Evolutionary conservation across 1,140 invertebrate species (phyloP), one percentile per base, ranked within the genome.

Genomic region (Metaphire vulgaris): DNA sequence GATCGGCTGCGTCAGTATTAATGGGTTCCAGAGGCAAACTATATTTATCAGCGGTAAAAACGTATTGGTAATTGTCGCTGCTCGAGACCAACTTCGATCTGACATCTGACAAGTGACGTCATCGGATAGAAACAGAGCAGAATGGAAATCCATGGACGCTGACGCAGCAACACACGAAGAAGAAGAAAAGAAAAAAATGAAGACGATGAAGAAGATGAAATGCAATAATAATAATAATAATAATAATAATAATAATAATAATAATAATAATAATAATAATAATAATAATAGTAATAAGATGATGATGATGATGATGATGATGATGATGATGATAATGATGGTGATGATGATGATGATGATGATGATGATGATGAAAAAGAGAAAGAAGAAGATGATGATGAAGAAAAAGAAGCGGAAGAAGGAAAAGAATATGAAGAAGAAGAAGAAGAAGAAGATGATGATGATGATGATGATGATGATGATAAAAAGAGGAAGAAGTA

Each of bases 381-480:
- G 6, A 21, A 56, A 12, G 41, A 56, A 12, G 41, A 56, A 12
- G 41, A 56, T 56, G 41, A 56, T 56, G 41, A 56, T 56, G 41
- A 56, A 12, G 41, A 56, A 12, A 21, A 56, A 12, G 41, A 56
- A 12, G 41, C 6, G 6, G 41, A 56, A 12, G 41, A 56, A 12
- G 41, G 21, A 12, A 21, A 56, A 12, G 41, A 56, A 12, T 6
- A 56, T 56, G 41, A 56, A 12, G 41, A 56, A 12, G 41, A 56
- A 12, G 41, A 56, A 12, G 41, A 56, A 12, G 41, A 56, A 12
- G 41, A 56, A 12, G 41, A 56, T 56, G 41, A 56, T 56, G 41
- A 56, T 56, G 41, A 56, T 56, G 41, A 56, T 56, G 41, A 56
- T 56, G 41, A 56, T 56, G 41, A 56, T 56, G 41, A 56, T 56